Percentiles rank a stretch among this genome's conserved stretches.
Conservation (phyloP, 2,797 vertebrate species). For the Taeniopygia guttata region DNA sequence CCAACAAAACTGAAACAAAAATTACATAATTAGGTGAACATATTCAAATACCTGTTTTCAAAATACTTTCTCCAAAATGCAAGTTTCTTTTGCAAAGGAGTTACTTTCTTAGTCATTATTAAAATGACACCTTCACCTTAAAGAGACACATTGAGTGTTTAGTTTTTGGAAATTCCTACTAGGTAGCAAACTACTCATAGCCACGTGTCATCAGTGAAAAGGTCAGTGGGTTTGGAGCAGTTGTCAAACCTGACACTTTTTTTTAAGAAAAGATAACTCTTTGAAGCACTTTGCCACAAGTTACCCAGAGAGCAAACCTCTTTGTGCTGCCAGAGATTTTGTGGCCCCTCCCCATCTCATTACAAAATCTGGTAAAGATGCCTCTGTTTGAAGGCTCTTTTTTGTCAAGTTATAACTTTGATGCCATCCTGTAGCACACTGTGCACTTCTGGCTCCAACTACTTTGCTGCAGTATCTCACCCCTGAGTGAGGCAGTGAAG, state of each 20-base stretch:
- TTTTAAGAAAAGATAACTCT: not conserved
- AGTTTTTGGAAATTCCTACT: not conserved
- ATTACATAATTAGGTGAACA: not conserved
- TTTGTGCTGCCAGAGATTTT: not conserved
- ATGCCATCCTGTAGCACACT: no score
- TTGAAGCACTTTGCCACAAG: not conserved
- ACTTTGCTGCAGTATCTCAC: not conserved
- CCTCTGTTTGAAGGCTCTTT: not conserved
- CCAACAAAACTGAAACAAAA: not conserved
- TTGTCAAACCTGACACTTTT: not conserved
- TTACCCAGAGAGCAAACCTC: not conserved
- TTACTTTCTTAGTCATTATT: not conserved
- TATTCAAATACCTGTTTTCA: not conserved
- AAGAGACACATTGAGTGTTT: not conserved
- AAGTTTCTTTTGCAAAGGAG: not conserved
- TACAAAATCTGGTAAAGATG: not conserved
- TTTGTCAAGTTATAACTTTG: not conserved
- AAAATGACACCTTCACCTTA: not conserved
- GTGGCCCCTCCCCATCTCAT: accelerated
- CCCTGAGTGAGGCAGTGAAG: not conserved
- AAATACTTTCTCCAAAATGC: not conserved
- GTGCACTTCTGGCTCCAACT: not conserved
- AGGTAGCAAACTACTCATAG: not conserved
- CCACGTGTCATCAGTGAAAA: not conserved
- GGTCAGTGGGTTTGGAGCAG: not conserved